Evolutionary conservation across 2,888 invertebrate genomes (phyloP).

Genomic region (Onchidella celtica): DNA sequence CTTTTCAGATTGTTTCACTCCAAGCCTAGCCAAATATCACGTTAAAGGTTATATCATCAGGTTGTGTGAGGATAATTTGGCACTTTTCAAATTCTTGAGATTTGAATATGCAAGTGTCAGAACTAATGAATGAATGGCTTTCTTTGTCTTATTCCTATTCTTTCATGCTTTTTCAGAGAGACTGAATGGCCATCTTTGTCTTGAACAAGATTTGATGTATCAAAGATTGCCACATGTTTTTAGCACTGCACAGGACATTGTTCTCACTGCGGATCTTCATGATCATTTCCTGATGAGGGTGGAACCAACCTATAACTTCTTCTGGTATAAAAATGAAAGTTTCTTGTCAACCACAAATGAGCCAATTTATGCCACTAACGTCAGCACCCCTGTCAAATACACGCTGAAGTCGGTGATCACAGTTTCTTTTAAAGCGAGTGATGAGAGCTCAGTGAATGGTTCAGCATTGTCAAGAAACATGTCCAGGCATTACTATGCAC

Average conservation of each 20-base stretch:
- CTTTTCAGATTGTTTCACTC: no score
- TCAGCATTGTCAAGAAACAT: no score
- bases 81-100: no score
- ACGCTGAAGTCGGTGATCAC: not conserved
- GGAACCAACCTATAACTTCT: conserved; percentile 35
- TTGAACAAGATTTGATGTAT: conserved; percentile 51
- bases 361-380: not conserved
- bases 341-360: not conserved
- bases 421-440: no score
- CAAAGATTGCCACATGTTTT: conserved; percentile 51
- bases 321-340: conserved; percentile 39
- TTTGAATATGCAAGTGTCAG: no score
- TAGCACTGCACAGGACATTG: conserved; percentile 51
- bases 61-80: no score
- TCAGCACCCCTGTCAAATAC: not conserved
- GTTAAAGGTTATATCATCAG: no score
- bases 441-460: no score
- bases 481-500: no score
- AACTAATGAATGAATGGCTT: no score
- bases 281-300: conserved; percentile 52
- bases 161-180: conserved; percentile 54
- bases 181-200: conserved; percentile 54
- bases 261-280: conserved; percentile 52
- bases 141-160: no score
- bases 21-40: no score